A percentile compares a stretch with the other conserved stretches of the same genome.
phyloP scores from a whole-genome alignment of 2,797 vertebrate genomes.

The Darevskia nairensis region DNA sequence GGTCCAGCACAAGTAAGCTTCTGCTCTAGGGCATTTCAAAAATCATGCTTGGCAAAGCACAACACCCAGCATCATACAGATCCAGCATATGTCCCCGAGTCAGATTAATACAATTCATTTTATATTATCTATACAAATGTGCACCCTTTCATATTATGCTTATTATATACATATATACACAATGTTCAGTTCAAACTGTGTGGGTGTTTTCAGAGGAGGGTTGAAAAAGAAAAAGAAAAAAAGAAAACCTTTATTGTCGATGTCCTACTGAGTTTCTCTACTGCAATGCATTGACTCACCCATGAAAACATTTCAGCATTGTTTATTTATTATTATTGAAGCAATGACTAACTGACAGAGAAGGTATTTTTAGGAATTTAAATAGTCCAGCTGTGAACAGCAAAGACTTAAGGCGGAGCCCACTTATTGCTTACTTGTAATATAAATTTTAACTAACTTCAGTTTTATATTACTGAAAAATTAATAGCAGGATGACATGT shows the following conservation, averaged over 20 bases:
- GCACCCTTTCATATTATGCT: neutral
- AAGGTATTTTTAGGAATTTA: slow-evolving; percentile 70
- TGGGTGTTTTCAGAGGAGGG: neutral
- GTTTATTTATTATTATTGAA: slow-evolving; percentile 75
- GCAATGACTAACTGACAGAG: slow-evolving; percentile 65
- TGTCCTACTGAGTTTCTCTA: slow-evolving; percentile 62
- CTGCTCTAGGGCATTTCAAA: neutral
- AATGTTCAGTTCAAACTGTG: neutral
- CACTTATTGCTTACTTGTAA: slow-evolving; percentile 47
- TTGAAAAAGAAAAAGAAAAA: neutral
- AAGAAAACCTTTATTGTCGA: slow-evolving; percentile 47
- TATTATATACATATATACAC: neutral
- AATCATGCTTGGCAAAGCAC: neutral
- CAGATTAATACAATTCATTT: neutral
- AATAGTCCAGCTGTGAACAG: slow-evolving; percentile 59
- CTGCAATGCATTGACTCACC: slow-evolving; percentile 63
- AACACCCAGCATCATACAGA: neutral
- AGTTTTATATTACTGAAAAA: slow-evolving; percentile 51
- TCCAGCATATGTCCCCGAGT: neutral
- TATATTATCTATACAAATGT: neutral
- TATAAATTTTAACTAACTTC: slow-evolving; percentile 68
- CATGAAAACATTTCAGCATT: slow-evolving; percentile 57
- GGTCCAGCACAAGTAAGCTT: neutral
- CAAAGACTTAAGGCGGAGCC: neutral
- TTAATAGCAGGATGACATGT: neutral